Base-by-base conservation (phyloP, 2,113 vertebrate species). In the Herpetotheres cachinnans region DNA sequence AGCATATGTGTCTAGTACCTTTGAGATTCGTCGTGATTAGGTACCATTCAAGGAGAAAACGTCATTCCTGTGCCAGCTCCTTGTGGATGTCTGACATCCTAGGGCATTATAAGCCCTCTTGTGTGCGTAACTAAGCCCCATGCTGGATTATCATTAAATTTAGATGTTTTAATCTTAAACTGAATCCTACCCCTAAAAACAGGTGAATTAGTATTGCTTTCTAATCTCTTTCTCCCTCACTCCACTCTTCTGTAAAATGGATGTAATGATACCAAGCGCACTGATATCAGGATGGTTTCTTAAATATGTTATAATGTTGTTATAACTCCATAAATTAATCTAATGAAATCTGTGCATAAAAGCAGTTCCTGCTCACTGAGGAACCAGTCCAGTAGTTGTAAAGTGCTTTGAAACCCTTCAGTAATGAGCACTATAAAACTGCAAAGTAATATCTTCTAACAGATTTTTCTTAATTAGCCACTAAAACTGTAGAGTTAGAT, bases 381-480 rank as follows among this genome's bases (percentile, higher is more conserved):
- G 49, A 91, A 61, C 47, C 30, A 66, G 77, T 55, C 65, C 34
- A 76, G 36, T 78, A 63, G 44, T 3, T 70, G 13, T 78, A 74
- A 86, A 92, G 38, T 40, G 12, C 66, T 91, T 92, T 76, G 73
- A 95, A 97, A 80, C 11, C 27, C 27, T 82, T 91, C 50, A 20
- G 17, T 82, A 79, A 95, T 30, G 46, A 85, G 16, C 6, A 17
- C 26, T 87, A 30, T 66, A 69, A 87, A 93, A 76, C 20, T 66
- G 40, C 27, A 69, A 44, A 80, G 30, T 40, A 80, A n/a, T 93
- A 62, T 62, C 32, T 85, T 93, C 66, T 79, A 91, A 89, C 22
- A 89, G 36, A 62, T 77, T 82, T 96, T 80, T 73, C 81, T 66
- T 87, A 94, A 97, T 94, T 94, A 90, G 13, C 14, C 26, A 55